Conservation (phyloP, 2,888 invertebrate species). For the Hypolimnas misippus region DNA sequence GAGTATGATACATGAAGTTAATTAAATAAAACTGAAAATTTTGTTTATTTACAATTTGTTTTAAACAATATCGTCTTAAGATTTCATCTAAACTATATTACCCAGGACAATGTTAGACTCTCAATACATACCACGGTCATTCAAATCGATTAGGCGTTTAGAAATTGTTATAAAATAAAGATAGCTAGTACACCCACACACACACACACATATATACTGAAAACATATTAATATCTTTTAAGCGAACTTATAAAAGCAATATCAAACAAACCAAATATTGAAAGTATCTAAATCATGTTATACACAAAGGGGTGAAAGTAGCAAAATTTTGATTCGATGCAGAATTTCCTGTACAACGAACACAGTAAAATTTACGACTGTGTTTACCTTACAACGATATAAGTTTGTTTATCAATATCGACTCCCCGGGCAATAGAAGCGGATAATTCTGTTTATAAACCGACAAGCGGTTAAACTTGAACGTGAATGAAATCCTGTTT, state of each 20-base stretch:
- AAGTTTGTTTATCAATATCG: conserved; percentile 77
- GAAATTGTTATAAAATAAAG: too few species aligned
- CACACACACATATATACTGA: neutral
- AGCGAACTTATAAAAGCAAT: neutral
- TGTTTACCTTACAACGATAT: conserved; percentile 72
- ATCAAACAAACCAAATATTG: conserved; percentile 17
- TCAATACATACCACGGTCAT: too few species aligned
- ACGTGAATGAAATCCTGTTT: conserved; percentile 51
- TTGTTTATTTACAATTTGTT: too few species aligned
- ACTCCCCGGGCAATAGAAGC: conserved; percentile 65
- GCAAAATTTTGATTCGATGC: conserved; percentile 65
- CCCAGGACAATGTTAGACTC: too few species aligned
- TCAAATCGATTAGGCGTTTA: too few species aligned
- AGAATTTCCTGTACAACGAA: conserved; percentile 62
- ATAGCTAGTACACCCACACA: too few species aligned
- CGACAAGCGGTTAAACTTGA: conserved; percentile 62
- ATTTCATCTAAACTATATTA: too few species aligned
- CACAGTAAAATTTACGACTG: conserved; percentile 71
- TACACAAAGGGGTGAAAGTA: conserved; percentile 42
- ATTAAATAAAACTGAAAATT: too few species aligned
- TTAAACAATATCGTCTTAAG: too few species aligned
- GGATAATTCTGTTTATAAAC: conserved; percentile 70
- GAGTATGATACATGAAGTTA: too few species aligned
- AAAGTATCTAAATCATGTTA: conserved; percentile 34
- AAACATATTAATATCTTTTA: neutral